These are phyloP conservation scores for Meles meles DNA, from an alignment of 2,113 vertebrate species.

Conservation along the genomic window DNA sequence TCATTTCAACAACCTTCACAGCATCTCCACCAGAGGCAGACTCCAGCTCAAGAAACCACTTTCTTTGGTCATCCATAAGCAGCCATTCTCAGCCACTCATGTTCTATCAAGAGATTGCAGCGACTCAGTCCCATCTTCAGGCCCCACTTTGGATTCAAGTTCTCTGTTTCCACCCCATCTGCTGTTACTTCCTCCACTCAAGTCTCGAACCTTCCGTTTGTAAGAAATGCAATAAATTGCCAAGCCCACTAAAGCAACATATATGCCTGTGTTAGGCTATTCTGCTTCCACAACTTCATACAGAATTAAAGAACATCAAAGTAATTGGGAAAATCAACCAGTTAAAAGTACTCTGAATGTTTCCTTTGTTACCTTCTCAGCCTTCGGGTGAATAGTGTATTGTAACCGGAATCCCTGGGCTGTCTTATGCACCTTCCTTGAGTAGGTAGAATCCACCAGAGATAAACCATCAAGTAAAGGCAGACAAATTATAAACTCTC, in stretches of 20 bases:
- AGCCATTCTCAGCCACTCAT: neutral
- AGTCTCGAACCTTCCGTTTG: neutral
- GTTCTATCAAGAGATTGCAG: neutral
- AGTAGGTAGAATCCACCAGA: neutral
- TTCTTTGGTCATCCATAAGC: neutral
- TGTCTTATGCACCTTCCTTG: neutral
- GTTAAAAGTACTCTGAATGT: neutral
- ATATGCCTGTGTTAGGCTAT: neutral
- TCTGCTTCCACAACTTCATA: neutral
- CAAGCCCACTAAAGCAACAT: neutral
- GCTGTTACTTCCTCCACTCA: neutral
- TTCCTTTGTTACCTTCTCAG: neutral
- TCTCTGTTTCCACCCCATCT: neutral
- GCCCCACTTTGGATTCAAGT: neutral
- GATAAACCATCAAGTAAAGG: neutral
- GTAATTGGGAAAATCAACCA: neutral
- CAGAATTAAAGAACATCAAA: neutral
- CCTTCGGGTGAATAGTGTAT: neutral
- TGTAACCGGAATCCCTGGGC: no score
- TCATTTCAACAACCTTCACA: neutral
- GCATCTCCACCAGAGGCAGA: neutral
- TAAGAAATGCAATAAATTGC: neutral
- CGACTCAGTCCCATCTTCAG: neutral
- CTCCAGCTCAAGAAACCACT: neutral
- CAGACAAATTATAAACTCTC: neutral